Base-by-base conservation (phyloP, 2,888 invertebrate species). In the Scaptomyza caliginosa region DNA sequence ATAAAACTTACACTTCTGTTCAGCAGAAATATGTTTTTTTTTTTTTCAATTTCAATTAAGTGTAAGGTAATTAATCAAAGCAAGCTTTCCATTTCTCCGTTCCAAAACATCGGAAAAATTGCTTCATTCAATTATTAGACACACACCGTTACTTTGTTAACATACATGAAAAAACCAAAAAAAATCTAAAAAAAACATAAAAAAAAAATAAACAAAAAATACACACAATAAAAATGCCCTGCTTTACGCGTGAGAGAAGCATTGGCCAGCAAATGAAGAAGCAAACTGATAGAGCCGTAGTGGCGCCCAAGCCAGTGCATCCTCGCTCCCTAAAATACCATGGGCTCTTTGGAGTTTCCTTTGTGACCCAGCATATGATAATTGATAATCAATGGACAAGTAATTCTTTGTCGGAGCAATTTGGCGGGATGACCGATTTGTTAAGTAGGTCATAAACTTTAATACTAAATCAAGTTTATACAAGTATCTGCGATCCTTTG, bases 361-460 rank as follows among this genome's bases (percentile, higher is more conserved):
- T 67, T 64, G 84, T 89, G 10, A 77, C 83, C 0, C 87, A 89
- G 36, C 91, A 91, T 58, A 77, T 89, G 68, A 75, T 91, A 67
- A 62, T 88, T 6, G 90, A 91, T 48, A 60, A 88, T 0, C 79
- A 79, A 7, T 91, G 91, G 91, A 82, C 88, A 0, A 83, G 86
- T 8, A 79, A 67, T 19, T 81, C 88, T 0, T 45, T 90, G 28
- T 75, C 78, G 0, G 82, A 84, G 7, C 89, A 91, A 65, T 91
- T 83, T 69, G 85, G 81, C 52, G 86, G 74, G 23, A 86, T 90
- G 87, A 62, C 85, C 1, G 79, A 88, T 63, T 67, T 90, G 19
- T 58, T 91, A 50, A 67, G 91, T 91, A 71, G 71, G 85, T 75
- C 10, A 24, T 10, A 2, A n/a, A 10, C 10, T 4, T n/a, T 6